These are phyloP conservation scores for Scyliorhinus canicula DNA, from an alignment of 2,797 vertebrate species.

Conservation along the genomic window DNA sequence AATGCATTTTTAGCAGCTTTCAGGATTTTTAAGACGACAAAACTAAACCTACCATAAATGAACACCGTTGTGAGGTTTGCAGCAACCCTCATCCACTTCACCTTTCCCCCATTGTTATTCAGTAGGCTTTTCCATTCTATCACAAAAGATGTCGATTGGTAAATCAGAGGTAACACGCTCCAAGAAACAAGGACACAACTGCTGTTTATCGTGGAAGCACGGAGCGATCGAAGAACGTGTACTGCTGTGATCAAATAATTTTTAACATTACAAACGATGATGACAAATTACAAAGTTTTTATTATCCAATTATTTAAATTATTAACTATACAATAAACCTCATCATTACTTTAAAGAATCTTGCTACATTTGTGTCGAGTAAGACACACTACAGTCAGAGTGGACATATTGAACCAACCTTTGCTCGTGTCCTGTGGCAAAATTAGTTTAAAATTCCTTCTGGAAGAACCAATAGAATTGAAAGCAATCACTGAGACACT, in stretches of 20 bases:
- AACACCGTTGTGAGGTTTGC: conserved; percentile 55
- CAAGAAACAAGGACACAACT: conserved; percentile 74
- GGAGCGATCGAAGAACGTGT: conserved; percentile 57
- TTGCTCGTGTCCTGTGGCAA: conserved; percentile 62
- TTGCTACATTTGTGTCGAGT: background rate
- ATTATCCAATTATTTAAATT: background rate
- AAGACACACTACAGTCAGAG: background rate
- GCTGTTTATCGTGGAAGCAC: conserved; percentile 65
- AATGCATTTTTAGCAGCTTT: background rate
- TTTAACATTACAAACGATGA: background rate
- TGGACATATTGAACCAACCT: conserved; percentile 50
- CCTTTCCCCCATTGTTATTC: background rate
- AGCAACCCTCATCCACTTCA: conserved; percentile 71
- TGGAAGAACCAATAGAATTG: conserved; percentile 77
- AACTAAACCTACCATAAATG: conserved; percentile 56
- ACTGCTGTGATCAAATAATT: conserved; percentile 54
- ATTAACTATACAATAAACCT: background rate
- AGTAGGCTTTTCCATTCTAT: conserved; percentile 70
- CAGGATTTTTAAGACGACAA: background rate
- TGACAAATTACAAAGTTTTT: background rate
- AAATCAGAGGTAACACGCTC: conserved; percentile 56
- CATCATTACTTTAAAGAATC: background rate
- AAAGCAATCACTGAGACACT: conserved; percentile 68
- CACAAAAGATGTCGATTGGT: conserved; percentile 62
- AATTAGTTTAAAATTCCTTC: conserved; percentile 71